A percentile compares a stretch with the other conserved stretches of the same genome.
phyloP scores from a whole-genome alignment of 2,797 vertebrate species.

The Channa striata region DNA sequence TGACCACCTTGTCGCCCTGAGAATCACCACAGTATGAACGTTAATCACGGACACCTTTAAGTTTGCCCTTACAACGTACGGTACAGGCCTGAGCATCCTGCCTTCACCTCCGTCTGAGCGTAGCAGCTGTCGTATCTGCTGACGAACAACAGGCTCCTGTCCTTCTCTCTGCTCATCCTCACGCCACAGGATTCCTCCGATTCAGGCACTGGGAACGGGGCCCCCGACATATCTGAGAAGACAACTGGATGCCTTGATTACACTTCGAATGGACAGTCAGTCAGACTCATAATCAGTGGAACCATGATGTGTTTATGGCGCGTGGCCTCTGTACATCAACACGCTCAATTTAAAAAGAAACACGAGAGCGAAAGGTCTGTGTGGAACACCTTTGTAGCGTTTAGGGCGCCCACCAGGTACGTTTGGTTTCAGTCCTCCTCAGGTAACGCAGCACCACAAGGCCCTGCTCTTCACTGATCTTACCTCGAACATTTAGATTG shows the following conservation, averaged over 20 bases:
- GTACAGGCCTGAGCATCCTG: not conserved
- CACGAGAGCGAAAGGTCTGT: no score
- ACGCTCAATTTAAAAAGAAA: no score
- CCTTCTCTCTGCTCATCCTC: slow-evolving; percentile 44
- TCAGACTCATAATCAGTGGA: no score
- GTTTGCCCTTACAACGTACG: not conserved
- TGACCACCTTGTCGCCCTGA: slow-evolving; percentile 65
- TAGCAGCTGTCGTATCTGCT: slow-evolving; percentile 80
- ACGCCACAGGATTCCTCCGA: slow-evolving; percentile 68
- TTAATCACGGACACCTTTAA: not conserved
- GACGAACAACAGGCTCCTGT: slow-evolving; percentile 51
- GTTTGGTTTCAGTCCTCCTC: no score
- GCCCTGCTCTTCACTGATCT: no score
- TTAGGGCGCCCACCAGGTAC: no score
- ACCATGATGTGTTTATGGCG: no score
- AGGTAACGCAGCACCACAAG: no score
- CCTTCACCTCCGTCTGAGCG: slow-evolving; percentile 62
- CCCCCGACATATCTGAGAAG: slow-evolving; percentile 55
- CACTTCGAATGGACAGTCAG: no score
- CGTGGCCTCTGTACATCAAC: no score
- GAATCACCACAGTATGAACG: not conserved
- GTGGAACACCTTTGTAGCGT: no score
- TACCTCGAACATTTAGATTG: slow-evolving; percentile 71
- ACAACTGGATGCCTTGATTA: no score
- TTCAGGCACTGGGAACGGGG: slow-evolving; percentile 33